A percentile compares a stretch with the other conserved stretches of the same genome.
Evolutionary conservation across 1,140 invertebrate genomes (phyloP).

Genomic region (Brachionus calyciflorus): DNA sequence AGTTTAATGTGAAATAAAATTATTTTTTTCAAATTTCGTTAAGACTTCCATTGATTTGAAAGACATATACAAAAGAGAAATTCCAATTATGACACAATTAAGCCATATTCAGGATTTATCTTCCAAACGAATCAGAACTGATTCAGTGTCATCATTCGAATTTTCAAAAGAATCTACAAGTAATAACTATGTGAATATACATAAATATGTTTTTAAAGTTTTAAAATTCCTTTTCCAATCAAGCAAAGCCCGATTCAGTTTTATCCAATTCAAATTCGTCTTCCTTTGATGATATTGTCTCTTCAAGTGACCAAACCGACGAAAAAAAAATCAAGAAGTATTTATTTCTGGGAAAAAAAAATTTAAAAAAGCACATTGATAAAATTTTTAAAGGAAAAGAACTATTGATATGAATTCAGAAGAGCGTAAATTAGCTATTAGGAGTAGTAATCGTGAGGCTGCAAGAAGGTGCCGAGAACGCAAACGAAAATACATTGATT

Average conservation of each 20-base stretch:
- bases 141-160: too few species aligned
- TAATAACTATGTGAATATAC: too few species aligned
- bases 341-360: neutral
- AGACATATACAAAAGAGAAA: too few species aligned
- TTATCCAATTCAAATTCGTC: neutral
- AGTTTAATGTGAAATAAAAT: too few species aligned
- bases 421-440: neutral
- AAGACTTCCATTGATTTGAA: too few species aligned
- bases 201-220: too few species aligned
- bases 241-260: slow-evolving; percentile 3
- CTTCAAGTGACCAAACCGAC: slow-evolving; percentile 10
- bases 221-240: too few species aligned
- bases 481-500: slow-evolving; percentile 23
- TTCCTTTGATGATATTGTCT: slow-evolving; percentile 31
- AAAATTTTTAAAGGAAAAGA: slow-evolving; percentile 4
- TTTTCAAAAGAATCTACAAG: too few species aligned
- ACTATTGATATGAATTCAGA: slow-evolving; percentile 13
- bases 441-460: slow-evolving; percentile 15
- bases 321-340: slow-evolving; percentile 2
- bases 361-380: neutral
- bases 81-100: too few species aligned
- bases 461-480: slow-evolving; percentile 10
- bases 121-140: too few species aligned
- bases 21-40: too few species aligned
- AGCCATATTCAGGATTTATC: too few species aligned